Conservation (phyloP, 2,888 invertebrate genomes). For the Trissoscelio sp. region DNA sequence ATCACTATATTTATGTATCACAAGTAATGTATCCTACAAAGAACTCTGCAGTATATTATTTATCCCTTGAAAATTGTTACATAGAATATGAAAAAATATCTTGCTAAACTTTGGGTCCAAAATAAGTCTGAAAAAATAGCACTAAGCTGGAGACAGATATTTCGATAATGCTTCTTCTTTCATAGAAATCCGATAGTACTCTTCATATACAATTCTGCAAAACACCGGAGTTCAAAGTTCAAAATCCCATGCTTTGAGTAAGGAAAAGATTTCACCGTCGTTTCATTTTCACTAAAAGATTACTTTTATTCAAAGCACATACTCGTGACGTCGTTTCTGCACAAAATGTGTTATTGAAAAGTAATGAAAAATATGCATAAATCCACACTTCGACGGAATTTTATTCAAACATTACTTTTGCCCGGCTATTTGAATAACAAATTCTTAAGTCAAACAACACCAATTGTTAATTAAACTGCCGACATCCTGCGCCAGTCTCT, state of each 20-base stretch:
- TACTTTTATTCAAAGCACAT: constrained; percentile 18
- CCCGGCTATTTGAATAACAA: constrained; percentile 15
- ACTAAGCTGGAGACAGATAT: not conserved
- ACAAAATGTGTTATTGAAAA: not conserved
- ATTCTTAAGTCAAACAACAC: not conserved
- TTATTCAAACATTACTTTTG: not conserved
- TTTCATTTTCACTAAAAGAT: constrained; percentile 24
- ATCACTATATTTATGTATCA: no score
- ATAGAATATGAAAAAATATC: no score
- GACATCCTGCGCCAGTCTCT: not conserved
- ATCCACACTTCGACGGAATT: not conserved
- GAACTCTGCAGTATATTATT: no score
- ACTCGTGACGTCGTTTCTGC: not conserved
- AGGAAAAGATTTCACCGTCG: not conserved
- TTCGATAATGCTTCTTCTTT: not conserved
- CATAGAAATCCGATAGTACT: not conserved
- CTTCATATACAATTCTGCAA: not conserved
- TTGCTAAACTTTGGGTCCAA: not conserved
- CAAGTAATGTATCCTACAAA: no score
- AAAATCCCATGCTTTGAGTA: constrained; percentile 2
- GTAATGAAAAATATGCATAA: not conserved
- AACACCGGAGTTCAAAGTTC: constrained; percentile 17
- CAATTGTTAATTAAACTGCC: constrained; percentile 28
- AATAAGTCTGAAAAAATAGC: not conserved
- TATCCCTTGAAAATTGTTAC: no score